Conservation (phyloP, 2,797 vertebrate species). For the Macrochelys suwanniensis region DNA sequence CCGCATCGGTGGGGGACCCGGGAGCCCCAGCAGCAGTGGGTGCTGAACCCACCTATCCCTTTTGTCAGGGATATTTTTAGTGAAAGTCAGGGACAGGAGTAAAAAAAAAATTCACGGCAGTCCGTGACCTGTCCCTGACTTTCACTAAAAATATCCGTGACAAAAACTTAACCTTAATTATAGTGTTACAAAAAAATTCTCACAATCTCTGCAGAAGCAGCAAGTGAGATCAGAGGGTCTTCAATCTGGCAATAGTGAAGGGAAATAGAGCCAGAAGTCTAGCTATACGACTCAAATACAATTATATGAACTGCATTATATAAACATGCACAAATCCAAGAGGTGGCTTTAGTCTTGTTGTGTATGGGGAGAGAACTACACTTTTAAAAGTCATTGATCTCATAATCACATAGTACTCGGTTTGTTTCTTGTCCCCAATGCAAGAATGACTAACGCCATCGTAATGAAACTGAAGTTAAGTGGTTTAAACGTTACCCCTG, state of each 20-base stretch:
- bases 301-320: not conserved
- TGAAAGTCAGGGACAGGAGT: too few relatives aligned
- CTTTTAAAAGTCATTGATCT: not conserved
- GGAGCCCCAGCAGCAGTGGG: too few relatives aligned
- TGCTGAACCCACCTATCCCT: too few relatives aligned
- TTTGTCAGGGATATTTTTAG: too few relatives aligned
- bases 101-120: too few relatives aligned
- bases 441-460: not conserved
- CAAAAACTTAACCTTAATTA: too few relatives aligned
- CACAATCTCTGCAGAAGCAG: not conserved
- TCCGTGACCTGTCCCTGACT: too few relatives aligned
- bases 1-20: accelerated
- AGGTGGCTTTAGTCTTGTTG: not conserved
- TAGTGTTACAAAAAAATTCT: too few relatives aligned
- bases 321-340: not conserved
- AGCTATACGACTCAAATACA: not conserved
- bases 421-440: not conserved
- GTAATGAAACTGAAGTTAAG: not conserved
- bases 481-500: not conserved
- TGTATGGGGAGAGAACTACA: not conserved
- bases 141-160: too few relatives aligned
- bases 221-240: not conserved
- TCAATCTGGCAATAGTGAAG: not conserved
- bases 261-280: not conserved
- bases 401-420: not conserved